A percentile compares a stretch with the other conserved stretches of the same genome.
Evolutionary conservation across 37 sponge, comb jelly and placozoan genomes (phyloP).

Genomic region (Diacarnus erythraeanus): DNA sequence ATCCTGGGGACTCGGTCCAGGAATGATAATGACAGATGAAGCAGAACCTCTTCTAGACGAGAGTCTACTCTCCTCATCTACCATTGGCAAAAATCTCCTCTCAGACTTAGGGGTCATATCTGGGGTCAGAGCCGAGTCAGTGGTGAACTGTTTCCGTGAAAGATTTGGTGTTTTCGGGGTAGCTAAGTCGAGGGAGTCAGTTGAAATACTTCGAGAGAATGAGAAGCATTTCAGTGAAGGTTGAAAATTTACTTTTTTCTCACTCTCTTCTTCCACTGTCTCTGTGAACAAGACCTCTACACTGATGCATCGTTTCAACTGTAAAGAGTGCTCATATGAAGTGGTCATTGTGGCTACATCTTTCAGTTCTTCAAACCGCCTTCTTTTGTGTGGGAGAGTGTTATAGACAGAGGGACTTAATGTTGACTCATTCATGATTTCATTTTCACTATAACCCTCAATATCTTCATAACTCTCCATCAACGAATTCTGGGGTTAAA

Average conservation of each 20-base stretch:
- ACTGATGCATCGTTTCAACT: background rate
- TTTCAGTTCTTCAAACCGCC: too few relatives aligned
- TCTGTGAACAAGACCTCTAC: conserved; percentile 8
- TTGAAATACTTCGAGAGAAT: background rate
- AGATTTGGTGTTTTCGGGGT: background rate
- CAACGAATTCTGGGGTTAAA: background rate
- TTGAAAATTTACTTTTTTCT: too few relatives aligned
- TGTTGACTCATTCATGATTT: background rate
- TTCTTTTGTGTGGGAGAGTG: background rate
- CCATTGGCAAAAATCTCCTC: background rate
- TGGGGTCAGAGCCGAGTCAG: background rate
- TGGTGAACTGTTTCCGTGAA: background rate
- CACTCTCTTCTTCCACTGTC: background rate
- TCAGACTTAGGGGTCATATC: background rate
- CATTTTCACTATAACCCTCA: conserved; percentile 1
- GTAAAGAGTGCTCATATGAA: background rate
- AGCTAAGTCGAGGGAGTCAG: background rate
- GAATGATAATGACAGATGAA: too few relatives aligned
- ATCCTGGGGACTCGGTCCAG: background rate
- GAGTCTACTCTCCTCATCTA: background rate
- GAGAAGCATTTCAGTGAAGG: background rate
- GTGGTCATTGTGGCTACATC: too few relatives aligned
- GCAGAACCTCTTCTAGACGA: too few relatives aligned
- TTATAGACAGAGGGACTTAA: background rate
- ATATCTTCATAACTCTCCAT: conserved; percentile 15